Conservation (phyloP, 2,888 invertebrate species). For the Pterostichus madidus region DNA sequence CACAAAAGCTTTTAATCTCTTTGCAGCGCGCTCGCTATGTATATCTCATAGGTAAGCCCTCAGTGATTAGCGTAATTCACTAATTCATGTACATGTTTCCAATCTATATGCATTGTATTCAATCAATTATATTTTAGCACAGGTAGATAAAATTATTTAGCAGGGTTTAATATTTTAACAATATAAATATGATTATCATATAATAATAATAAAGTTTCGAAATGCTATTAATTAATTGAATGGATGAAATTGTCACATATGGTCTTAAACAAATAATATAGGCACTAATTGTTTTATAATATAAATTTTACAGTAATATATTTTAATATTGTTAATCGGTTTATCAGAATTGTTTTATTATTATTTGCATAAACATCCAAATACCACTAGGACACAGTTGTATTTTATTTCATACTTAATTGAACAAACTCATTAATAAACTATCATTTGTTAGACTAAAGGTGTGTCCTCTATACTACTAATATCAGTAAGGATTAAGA, state of each 20-base stretch:
- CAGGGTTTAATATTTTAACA: slow-evolving; percentile 10
- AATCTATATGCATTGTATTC: slow-evolving; percentile 30
- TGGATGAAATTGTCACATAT: background rate
- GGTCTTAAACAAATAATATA: background rate
- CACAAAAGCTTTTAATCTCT: slow-evolving; percentile 44
- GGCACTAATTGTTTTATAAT: background rate
- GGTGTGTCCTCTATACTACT: no score
- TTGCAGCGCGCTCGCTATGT: background rate
- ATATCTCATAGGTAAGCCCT: slow-evolving; percentile 20
- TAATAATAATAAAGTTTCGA: no score
- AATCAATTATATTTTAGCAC: slow-evolving; percentile 42
- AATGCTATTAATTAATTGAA: background rate
- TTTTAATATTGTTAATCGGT: no score
- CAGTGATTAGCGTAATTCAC: slow-evolving; percentile 18
- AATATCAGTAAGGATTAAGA: no score
- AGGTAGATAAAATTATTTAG: background rate
- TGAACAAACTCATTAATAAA: no score
- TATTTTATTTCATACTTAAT: no score
- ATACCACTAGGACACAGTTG: no score
- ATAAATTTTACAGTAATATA: background rate
- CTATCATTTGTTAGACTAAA: no score
- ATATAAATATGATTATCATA: no score
- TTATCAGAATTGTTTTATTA: no score
- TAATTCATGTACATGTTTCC: background rate
- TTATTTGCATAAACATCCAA: no score